Base-by-base conservation (phyloP, 1,140 invertebrate genomes). In the Helicoverpa zea region DNA sequence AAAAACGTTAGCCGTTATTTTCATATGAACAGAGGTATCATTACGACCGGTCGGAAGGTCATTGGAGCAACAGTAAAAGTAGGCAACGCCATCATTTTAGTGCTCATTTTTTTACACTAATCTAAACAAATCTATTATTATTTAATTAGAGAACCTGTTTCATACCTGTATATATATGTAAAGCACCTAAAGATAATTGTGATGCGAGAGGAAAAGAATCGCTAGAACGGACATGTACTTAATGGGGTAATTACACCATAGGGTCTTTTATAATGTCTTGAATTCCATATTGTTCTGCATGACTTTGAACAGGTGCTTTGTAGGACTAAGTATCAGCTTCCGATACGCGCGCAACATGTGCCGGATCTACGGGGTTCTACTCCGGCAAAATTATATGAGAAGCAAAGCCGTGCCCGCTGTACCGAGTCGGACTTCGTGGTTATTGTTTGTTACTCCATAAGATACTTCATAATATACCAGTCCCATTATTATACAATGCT, bases 61-160 rank as follows among this genome's bases (percentile, higher is more conserved):
- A 70, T 12, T 70, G 23, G 66, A 70, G n/a, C 66, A 70, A 16
- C 66, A 52, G 66, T 70, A 70, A 70, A 70, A 70, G 66, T 51
- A 52, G 66, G 47, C 52, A 54, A 54, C 23, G 29, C 47, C 13
- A 70, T 64, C 7, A 64, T 70, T 49, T 70, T 10, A 10, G 52
- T 29, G 18, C 23, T 18, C 18, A 68, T n/a, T 64, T 64, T 30
- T 63, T 64, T 64, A 16, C 11, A 11, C 52, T 43, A 43, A 54
- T 1, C 13, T 3, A 14, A 64, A 64, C 29, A 64, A 1, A 43
- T 3, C 23, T 13, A 3, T 59, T 29, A 59, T 29, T 12, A 16
- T 59, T 23, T 59, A 59, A 23, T 59, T 10, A 7, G 35, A 9
- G 9, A 11, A 29, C 58, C 23, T 29, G 13, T 59, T 59, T 29